Evolutionary conservation across 2,113 vertebrate genomes (phyloP).

Genomic region (Antechinus flavipes): DNA sequence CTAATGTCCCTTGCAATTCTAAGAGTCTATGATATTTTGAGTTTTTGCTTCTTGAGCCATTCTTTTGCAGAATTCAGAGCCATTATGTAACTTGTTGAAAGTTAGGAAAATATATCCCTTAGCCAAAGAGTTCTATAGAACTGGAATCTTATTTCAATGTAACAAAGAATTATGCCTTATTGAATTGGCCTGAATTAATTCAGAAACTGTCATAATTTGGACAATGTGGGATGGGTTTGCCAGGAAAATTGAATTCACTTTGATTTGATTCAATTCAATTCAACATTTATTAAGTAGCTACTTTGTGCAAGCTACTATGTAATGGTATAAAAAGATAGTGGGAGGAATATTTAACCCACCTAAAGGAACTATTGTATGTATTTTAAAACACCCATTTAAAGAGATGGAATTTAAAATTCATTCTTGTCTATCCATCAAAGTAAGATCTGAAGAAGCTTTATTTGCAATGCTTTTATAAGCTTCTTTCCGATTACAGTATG

Average conservation of each 20-base stretch:
- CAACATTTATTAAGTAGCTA: not conserved
- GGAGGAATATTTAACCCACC: not conserved
- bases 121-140: not conserved
- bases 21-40: not conserved
- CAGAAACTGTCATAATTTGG: not conserved
- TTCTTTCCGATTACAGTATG: not conserved
- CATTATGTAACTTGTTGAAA: not conserved
- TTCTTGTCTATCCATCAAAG: not conserved
- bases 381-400: not conserved
- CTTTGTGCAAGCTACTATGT: not conserved
- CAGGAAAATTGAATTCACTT: not conserved
- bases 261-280: not conserved
- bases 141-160: not conserved
- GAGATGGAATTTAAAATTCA: not conserved
- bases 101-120: not conserved
- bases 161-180: not conserved
- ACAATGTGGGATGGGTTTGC: not conserved
- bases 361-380: not conserved
- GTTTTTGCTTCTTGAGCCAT: not conserved
- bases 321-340: not conserved
- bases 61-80: not conserved
- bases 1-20: not conserved
- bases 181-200: not conserved
- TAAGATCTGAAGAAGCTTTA: not conserved
- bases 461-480: not conserved